phyloP scores from a whole-genome alignment of 2,113 vertebrate species.

The Macrotis lagotis region DNA sequence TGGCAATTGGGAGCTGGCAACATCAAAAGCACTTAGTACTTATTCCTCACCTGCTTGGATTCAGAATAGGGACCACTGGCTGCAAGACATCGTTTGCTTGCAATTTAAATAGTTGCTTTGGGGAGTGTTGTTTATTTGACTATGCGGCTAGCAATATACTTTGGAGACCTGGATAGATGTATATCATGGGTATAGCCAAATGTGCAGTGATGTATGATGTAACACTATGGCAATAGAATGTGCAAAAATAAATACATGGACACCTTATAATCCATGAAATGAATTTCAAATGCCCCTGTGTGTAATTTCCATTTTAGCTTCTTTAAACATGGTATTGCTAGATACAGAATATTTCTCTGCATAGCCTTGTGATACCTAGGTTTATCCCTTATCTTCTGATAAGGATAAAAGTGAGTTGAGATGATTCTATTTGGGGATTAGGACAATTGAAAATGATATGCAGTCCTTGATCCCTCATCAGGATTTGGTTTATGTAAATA shows the following conservation, averaged over 20 bases:
- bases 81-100: constrained; percentile 62
- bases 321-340: constrained; percentile 37
- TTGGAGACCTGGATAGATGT: accelerated
- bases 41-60: constrained; percentile 92
- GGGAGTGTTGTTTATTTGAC: neutral
- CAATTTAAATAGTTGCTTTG: constrained; percentile 61
- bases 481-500: neutral
- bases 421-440: neutral
- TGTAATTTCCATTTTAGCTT: neutral
- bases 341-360: constrained; percentile 19
- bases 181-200: neutral
- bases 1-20: constrained; percentile 93
- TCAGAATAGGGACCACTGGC: constrained; percentile 82
- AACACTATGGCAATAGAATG: neutral
- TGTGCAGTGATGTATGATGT: neutral
- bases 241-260: accelerated
- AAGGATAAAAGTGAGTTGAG: constrained; percentile 18
- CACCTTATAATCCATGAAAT: no score
- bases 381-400: constrained; percentile 1
- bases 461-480: neutral
- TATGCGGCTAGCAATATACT: accelerated
- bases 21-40: constrained; percentile 92
- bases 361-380: constrained; percentile 19
- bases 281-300: neutral
- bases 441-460: neutral